A percentile compares a stretch with the other conserved stretches of the same genome.
phyloP scores from a whole-genome alignment of 2,113 vertebrate genomes.

The Prinia subflava region DNA sequence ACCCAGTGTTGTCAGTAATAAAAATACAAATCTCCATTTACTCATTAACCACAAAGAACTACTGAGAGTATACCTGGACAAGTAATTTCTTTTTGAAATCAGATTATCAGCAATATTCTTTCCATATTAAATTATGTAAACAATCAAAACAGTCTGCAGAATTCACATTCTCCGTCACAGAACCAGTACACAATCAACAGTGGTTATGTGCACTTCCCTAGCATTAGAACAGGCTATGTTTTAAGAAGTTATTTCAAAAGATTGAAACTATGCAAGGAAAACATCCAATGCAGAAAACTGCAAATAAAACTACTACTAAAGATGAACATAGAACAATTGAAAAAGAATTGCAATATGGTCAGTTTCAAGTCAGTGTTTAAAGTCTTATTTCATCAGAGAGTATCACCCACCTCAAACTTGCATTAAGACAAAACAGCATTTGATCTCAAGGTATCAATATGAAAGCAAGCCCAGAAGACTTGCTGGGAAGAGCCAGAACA shows the following conservation, averaged over 20 bases:
- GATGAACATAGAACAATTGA: background rate
- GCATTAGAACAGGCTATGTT: background rate
- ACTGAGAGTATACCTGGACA: background rate
- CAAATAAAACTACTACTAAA: background rate
- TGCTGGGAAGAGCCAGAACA: background rate
- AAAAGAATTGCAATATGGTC: background rate
- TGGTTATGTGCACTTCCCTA: background rate
- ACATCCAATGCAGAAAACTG: background rate
- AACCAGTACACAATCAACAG: background rate
- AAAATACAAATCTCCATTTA: background rate
- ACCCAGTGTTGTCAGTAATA: background rate
- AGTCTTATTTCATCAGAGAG: background rate
- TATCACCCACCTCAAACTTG: background rate
- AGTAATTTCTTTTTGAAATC: too few species aligned
- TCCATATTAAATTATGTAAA: background rate
- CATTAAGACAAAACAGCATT: background rate
- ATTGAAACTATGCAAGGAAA: background rate
- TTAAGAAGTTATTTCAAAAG: background rate
- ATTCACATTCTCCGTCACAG: background rate
- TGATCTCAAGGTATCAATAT: background rate
- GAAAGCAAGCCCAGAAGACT: background rate
- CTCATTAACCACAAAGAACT: background rate
- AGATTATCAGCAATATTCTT: background rate
- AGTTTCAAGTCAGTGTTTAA: background rate
- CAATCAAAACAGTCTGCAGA: background rate